phyloP scores from a whole-genome alignment of 53 echinoderm and acorn worm genomes.

The Mesocentrotus franciscanus region DNA sequence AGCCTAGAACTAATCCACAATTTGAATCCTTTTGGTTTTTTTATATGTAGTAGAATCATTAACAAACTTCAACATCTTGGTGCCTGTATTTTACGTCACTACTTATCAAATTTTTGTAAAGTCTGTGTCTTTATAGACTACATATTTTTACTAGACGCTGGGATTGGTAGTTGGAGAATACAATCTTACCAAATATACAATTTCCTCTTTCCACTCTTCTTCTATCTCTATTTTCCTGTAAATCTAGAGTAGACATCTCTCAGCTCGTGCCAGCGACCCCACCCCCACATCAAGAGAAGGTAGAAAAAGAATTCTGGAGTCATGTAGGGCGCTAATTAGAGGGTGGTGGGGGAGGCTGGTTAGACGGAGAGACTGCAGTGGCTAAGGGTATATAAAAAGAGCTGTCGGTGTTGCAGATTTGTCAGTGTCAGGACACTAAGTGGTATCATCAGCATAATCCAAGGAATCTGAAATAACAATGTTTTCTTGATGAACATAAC shows the following conservation, averaged over 20 bases:
- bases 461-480: background rate
- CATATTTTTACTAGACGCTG: background rate
- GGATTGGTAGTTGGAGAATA: background rate
- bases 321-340: constrained; percentile 43
- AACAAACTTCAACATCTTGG: background rate
- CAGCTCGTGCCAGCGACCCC: background rate
- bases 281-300: background rate
- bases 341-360: constrained; percentile 20
- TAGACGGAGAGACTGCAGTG: background rate
- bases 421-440: constrained; percentile 16
- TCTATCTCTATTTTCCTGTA: background rate
- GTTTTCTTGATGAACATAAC: constrained; percentile 27
- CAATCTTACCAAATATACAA: constrained; percentile 23
- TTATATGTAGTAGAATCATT: background rate
- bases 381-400: constrained; percentile 42
- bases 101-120: background rate
- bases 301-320: constrained; percentile 7
- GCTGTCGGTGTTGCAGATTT: constrained; percentile 47
- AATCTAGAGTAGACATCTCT: constrained; percentile 25
- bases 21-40: background rate
- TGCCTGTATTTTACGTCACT: background rate
- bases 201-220: background rate
- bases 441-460: constrained; percentile 41
- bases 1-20: background rate
- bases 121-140: background rate